Evolutionary conservation across 2,888 invertebrate species (phyloP), one percentile per base, ranked within the genome.

Genomic region (Hyalella azteca): DNA sequence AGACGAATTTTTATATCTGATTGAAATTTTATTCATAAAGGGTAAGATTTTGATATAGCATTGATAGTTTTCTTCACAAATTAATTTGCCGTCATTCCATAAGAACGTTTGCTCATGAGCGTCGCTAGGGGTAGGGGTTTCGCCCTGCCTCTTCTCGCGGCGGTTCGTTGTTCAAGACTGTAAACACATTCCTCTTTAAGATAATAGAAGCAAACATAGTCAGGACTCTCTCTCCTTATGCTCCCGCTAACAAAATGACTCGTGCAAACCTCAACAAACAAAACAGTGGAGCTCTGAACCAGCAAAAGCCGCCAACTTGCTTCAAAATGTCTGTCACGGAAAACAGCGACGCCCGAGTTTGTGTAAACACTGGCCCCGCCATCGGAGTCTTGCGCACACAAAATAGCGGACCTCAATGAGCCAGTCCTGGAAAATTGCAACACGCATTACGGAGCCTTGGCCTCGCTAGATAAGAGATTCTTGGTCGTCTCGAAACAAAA

Each of bases 161-260:
- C 26, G 26, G 54, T 54, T 54, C 54, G 11, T 54, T 54, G 26
- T 29, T 54, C 29, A 29, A 5, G 54, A 54, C 22, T 19, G 54
- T 29, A 54, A 54, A 54, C 54, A 54, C 22, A 54, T 54, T 54
- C 13, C 26, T 54, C 54, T 54, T 54, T 54, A 54, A 54, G 54
- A 54, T 54, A 54, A 54, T 54, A 29, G 54, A 54, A 54, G 54
- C 54, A 54, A 54, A 54, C 54, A 54, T 11, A 3, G 13, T 15
- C 45, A 22, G 54, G 4, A 7, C 26, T 3, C 26, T 3, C 11
- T 9, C 5, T 54, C 54, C 29, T 29, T 29, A 26, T 9, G 54
- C n/a, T n/a, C 4, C 26, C 22, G 54, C 54, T 54, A 54, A 54
- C 54, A 29, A 54, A 54, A 54, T 54, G 54, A 29, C 54, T 22